These are phyloP conservation scores for Podarcis siculus DNA, from an alignment of 2,797 vertebrate genomes.

Conservation along the genomic window DNA sequence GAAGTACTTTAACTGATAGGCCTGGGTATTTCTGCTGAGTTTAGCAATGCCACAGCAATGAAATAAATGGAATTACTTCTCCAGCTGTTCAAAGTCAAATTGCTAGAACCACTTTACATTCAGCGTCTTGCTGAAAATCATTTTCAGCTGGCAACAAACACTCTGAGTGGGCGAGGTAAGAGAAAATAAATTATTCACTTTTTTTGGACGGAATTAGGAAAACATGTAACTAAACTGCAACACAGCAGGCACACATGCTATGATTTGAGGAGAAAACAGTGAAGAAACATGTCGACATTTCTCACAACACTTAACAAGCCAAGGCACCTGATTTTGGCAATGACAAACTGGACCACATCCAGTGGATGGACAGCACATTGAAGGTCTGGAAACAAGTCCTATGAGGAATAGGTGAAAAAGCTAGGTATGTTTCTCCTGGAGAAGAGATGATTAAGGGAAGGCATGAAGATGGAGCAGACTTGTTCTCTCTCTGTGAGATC, in stretches of 20 bases:
- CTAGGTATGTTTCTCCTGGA: no score
- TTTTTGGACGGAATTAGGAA: slow-evolving; percentile 45
- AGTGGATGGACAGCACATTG: no score
- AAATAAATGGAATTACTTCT: slow-evolving; percentile 65
- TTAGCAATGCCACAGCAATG: slow-evolving; percentile 54
- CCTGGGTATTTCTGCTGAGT: slow-evolving; percentile 68
- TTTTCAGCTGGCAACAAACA: slow-evolving; percentile 60
- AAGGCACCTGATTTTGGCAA: background rate
- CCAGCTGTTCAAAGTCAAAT: slow-evolving; percentile 55
- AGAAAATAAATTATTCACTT: slow-evolving; percentile 50
- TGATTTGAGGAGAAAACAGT: background rate
- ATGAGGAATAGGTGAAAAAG: no score
- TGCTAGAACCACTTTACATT: slow-evolving; percentile 55
- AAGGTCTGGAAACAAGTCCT: no score
- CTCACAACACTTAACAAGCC: background rate
- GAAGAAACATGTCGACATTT: background rate
- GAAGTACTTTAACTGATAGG: slow-evolving; percentile 57
- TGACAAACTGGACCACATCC: background rate
- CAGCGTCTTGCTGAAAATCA: slow-evolving; percentile 52
- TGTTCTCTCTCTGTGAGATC: no score
- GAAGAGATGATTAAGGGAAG: no score
- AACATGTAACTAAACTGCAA: background rate
- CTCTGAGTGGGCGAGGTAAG: slow-evolving; percentile 48
- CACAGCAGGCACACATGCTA: background rate
- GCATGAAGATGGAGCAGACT: no score